These are phyloP conservation scores for Pyrrhosoma nymphula DNA, from an alignment of 2,888 invertebrate species.

Conservation along the genomic window DNA sequence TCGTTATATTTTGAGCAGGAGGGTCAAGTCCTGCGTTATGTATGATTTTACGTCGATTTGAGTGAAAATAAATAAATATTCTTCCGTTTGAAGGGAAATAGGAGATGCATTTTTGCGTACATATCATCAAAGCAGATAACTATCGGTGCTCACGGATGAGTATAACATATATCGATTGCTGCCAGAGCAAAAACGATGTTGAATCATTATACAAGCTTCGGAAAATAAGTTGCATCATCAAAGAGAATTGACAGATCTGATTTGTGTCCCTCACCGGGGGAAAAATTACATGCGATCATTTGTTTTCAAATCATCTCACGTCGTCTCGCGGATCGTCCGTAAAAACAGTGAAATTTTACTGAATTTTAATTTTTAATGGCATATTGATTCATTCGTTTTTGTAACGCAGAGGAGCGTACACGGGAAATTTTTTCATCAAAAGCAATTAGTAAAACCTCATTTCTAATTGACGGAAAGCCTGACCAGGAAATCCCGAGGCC, in stretches of 20 bases:
- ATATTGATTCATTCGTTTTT: background rate
- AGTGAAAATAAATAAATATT: background rate
- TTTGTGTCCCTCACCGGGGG: background rate
- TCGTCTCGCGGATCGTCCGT: background rate
- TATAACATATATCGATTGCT: background rate
- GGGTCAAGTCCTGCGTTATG: background rate
- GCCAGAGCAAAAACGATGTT: background rate
- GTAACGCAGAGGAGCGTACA: background rate
- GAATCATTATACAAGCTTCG: background rate
- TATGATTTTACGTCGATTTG: background rate
- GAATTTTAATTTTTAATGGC: background rate
- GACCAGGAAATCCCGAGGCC: background rate
- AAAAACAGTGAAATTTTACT: background rate
- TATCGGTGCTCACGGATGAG: background rate
- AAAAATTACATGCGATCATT: background rate
- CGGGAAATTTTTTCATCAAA: background rate
- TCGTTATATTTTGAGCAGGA: background rate
- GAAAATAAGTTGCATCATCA: background rate
- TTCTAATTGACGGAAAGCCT: conserved; percentile 16
- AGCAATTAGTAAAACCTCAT: conserved; percentile 26
- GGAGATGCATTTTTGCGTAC: background rate
- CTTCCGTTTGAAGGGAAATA: background rate
- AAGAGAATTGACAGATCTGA: conserved; percentile 24
- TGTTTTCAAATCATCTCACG: conserved; percentile 14
- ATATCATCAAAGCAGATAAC: background rate